Percentiles rank a stretch among this genome's conserved stretches.
phyloP scores from a whole-genome alignment of 2,888 invertebrate genomes.

The Andrena dorsata region DNA sequence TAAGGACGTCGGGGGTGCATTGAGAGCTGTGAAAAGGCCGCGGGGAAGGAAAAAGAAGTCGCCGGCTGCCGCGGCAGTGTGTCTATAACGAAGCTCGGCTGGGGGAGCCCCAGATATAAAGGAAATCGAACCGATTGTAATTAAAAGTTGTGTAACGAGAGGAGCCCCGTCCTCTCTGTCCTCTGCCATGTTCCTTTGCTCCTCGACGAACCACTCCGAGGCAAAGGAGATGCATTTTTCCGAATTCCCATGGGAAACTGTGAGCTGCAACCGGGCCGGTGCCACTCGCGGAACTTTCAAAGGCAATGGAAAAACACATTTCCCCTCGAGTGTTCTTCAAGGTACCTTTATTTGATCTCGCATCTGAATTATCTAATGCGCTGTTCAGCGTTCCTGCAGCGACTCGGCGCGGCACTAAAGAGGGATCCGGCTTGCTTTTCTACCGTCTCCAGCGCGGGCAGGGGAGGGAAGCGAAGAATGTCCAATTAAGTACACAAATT shows the following conservation, averaged over 20 bases:
- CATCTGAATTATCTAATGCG: not conserved
- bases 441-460: not conserved
- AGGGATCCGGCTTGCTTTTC: not conserved
- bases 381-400: too few species aligned
- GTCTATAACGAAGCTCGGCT: conserved; percentile 54
- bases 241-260: not conserved
- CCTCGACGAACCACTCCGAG: not conserved
- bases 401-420: too few species aligned
- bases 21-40: conserved; percentile 21
- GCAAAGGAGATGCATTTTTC: not conserved
- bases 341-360: not conserved
- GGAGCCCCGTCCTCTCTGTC: not conserved
- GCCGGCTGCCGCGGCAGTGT: conserved; percentile 40
- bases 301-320: not conserved
- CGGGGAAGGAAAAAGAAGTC: conserved; percentile 21
- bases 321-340: not conserved
- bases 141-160: conserved; percentile 74
- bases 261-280: not conserved
- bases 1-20: conserved; percentile 22
- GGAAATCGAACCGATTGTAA: conserved; percentile 73
- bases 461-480: not conserved
- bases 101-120: conserved; percentile 49
- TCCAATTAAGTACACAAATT: not conserved
- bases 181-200: conserved; percentile 1
- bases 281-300: not conserved